These are phyloP conservation scores for Yponomeuta sedellus DNA, from an alignment of 2,888 invertebrate genomes.

Conservation along the genomic window DNA sequence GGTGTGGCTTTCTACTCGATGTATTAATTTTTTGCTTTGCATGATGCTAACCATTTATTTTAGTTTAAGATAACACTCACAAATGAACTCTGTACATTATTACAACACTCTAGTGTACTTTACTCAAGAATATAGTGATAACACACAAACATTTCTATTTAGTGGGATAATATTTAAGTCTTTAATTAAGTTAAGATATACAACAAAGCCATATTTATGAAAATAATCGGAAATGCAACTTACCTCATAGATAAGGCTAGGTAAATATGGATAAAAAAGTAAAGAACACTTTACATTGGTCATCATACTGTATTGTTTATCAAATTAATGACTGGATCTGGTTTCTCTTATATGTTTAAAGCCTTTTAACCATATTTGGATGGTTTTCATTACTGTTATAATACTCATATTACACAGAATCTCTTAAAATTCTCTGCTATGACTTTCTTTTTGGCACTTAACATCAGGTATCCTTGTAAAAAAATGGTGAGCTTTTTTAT, in stretches of 20 bases:
- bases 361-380: not conserved
- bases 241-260: not conserved
- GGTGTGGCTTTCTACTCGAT: constrained; percentile 34
- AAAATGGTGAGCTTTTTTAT: not conserved
- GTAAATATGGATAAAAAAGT: not conserved
- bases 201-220: not conserved
- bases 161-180: not conserved
- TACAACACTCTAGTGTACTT: too few relatives aligned
- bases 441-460: not conserved
- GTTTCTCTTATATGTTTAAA: too few relatives aligned
- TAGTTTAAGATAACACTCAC: not conserved
- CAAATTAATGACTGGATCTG: too few relatives aligned
- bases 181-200: not conserved
- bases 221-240: not conserved
- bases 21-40: constrained; percentile 30
- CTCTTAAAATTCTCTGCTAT: not conserved
- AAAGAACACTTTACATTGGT: not conserved
- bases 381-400: not conserved
- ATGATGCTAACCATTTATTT: constrained; percentile 20
- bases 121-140: too few relatives aligned
- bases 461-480: not conserved
- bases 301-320: not conserved
- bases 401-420: not conserved
- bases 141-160: not conserved
- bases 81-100: not conserved